These are phyloP conservation scores for Hydractinia echinata DNA, from an alignment of 30 jellyfish, hydroid and myxozoan species.

Conservation along the genomic window DNA sequence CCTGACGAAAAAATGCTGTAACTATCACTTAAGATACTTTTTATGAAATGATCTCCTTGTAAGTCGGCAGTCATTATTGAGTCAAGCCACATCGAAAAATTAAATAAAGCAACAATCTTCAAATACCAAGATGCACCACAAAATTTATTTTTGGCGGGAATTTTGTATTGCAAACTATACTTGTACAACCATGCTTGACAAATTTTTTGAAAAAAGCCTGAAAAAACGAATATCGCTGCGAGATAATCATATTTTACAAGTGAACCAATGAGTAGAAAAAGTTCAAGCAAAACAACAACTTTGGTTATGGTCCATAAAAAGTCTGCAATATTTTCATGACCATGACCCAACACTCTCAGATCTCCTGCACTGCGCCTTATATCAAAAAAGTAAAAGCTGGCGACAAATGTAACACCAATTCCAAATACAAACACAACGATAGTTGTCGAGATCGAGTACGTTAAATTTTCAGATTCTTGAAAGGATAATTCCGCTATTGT, in stretches of 20 bases:
- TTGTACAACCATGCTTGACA: not conserved
- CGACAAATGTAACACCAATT: not conserved
- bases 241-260: not conserved
- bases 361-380: not conserved
- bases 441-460: not conserved
- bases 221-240: not conserved
- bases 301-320: not conserved
- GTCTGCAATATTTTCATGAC: not conserved
- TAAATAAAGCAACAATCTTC: not conserved
- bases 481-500: not conserved
- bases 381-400: not conserved
- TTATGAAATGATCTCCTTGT: not conserved
- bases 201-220: not conserved
- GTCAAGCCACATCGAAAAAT: conserved; percentile 12
- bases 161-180: not conserved
- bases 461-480: not conserved
- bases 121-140: conserved; percentile 10
- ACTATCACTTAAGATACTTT: not conserved
- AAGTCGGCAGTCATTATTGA: conserved; percentile 1
- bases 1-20: not conserved
- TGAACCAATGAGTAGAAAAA: not conserved
- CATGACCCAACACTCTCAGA: not conserved
- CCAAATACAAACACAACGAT: not conserved
- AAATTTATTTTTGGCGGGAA: not conserved
- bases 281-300: not conserved